Percentiles rank a stretch among this genome's conserved stretches.
Conservation (phyloP, 1,140 invertebrate genomes). For the Bombus superbus region DNA sequence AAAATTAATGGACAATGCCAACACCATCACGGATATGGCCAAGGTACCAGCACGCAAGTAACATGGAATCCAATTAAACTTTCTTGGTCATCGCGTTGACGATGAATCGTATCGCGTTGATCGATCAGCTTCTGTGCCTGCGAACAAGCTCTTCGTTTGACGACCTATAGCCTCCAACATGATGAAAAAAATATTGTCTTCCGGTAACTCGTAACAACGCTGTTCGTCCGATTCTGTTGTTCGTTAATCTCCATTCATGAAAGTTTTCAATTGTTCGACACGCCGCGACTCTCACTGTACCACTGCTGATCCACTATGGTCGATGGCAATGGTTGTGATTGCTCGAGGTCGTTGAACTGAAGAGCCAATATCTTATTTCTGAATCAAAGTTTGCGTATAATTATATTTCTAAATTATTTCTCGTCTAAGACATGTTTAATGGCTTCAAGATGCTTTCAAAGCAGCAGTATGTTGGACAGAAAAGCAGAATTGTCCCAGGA, state of each 20-base stretch:
- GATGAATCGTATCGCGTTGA: not conserved
- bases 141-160: conserved; percentile 9
- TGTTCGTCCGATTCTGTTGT: not conserved
- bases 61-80: conserved; percentile 34
- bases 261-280: not conserved
- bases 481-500: too few species aligned
- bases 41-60: conserved; percentile 89
- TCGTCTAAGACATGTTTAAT: not conserved
- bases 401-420: not conserved
- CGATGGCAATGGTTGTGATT: not conserved
- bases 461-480: too few species aligned
- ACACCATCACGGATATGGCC: conserved; percentile 99
- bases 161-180: not conserved
- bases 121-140: not conserved
- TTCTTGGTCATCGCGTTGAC: not conserved
- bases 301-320: not conserved
- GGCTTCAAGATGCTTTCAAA: too few species aligned
- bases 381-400: not conserved
- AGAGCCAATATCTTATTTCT: not conserved
- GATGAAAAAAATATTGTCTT: not conserved
- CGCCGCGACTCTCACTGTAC: not conserved
- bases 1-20: conserved; percentile 99
- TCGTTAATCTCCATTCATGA: not conserved
- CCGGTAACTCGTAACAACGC: not conserved
- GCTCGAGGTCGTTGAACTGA: not conserved